These are phyloP conservation scores for Biston betularia DNA, from an alignment of 2,888 invertebrate species.

Conservation along the genomic window DNA sequence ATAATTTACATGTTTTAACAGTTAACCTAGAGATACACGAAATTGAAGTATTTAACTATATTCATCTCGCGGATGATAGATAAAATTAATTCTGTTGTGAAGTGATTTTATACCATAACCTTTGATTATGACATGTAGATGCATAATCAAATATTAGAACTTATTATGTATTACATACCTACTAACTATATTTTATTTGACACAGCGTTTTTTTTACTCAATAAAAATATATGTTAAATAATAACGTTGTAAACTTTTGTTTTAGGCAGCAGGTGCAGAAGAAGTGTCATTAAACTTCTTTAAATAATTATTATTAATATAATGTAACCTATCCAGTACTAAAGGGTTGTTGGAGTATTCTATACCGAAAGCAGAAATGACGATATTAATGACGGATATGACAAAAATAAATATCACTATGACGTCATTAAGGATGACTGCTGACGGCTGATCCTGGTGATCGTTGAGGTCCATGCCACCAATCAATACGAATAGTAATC, in stretches of 20 bases:
- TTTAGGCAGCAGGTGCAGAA: conserved; percentile 12
- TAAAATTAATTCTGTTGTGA: too few species aligned
- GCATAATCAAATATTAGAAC: too few species aligned
- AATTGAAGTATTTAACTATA: too few species aligned
- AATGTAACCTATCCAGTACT: conserved; percentile 76
- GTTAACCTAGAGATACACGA: too few species aligned
- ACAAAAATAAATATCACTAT: conserved; percentile 93
- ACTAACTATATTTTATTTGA: not conserved
- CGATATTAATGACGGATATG: conserved; percentile 92
- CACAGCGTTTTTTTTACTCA: conserved; percentile 2
- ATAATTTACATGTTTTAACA: too few species aligned
- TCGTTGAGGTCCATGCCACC: conserved; percentile 94
- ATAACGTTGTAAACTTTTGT: not conserved
- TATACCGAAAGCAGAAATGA: conserved; percentile 94
- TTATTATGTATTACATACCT: too few species aligned
- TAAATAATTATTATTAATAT: conserved; percentile 74
- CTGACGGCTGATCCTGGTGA: conserved; percentile 90
- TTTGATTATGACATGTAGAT: too few species aligned
- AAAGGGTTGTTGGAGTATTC: conserved; percentile 90
- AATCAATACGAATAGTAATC: conserved; percentile 92
- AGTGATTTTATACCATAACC: too few species aligned
- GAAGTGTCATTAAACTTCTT: conserved; percentile 62
- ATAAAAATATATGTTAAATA: not conserved
- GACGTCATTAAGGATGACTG: conserved; percentile 92
- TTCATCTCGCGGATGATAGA: too few species aligned